Evolutionary conservation across 2,797 vertebrate genomes (phyloP).

Genomic region (Phrynocephalus forsythii): DNA sequence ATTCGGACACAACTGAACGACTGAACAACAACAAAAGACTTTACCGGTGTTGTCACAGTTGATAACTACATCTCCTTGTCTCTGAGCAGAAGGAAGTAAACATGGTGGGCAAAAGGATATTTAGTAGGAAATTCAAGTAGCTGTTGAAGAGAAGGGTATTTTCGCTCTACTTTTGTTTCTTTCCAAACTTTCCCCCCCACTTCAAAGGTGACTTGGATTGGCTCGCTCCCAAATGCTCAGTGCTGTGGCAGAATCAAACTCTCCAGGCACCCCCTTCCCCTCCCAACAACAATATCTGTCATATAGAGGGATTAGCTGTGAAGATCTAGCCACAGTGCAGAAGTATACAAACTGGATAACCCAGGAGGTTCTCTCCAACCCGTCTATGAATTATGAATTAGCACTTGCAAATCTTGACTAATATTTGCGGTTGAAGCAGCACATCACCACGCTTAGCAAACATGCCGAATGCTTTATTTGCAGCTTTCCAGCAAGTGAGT

Average conservation of each 20-base stretch:
- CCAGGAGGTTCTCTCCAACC: conserved; percentile 21
- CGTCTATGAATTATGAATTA: background rate
- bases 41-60: background rate
- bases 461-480: conserved; percentile 42
- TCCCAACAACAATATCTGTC: fast-evolving
- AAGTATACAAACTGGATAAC: background rate
- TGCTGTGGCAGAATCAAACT: background rate
- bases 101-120: background rate
- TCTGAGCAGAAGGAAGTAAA: background rate
- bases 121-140: background rate
- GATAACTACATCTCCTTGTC: conserved; percentile 1
- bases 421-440: conserved; percentile 54
- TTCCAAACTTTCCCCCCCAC: background rate
- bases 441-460: conserved; percentile 49
- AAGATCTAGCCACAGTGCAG: background rate
- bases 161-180: fast-evolving
- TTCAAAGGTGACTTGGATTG: background rate
- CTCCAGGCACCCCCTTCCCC: background rate
- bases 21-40: background rate
- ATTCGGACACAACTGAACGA: no score
- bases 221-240: conserved; percentile 17
- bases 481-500: conserved; percentile 38
- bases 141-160: background rate
- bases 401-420: conserved; percentile 41
- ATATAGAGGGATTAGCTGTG: fast-evolving